These are phyloP conservation scores for Ophioninae sp. DNA, from an alignment of 2,888 invertebrate species.

Conservation along the genomic window DNA sequence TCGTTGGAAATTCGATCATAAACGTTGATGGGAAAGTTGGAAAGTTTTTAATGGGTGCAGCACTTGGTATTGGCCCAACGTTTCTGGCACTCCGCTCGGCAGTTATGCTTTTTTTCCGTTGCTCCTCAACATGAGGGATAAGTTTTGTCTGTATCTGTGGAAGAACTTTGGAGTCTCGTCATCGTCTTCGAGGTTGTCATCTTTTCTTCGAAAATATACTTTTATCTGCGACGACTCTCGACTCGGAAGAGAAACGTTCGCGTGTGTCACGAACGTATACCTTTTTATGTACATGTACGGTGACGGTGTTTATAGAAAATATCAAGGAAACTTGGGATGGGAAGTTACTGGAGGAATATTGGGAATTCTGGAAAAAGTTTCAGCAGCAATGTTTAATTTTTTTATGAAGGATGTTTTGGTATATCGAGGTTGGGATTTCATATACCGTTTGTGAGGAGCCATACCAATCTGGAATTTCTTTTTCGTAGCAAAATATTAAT, in stretches of 20 bases:
- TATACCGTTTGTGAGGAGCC: no score
- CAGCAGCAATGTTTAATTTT: no score
- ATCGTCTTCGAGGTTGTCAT: conserved; percentile 50
- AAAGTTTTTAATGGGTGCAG: conserved; percentile 13
- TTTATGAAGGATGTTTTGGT: no score
- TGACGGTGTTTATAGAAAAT: background rate
- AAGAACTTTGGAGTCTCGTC: conserved; percentile 27
- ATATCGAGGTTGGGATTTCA: no score
- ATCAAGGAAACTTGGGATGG: background rate
- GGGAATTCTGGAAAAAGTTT: no score
- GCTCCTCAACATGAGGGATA: conserved; percentile 11
- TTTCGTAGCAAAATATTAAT: no score
- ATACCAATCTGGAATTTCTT: no score
- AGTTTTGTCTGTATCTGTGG: background rate
- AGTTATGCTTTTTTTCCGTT: conserved; percentile 26
- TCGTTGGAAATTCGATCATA: background rate
- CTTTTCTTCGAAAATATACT: conserved; percentile 65
- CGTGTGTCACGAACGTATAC: conserved; percentile 54
- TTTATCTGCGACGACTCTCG: conserved; percentile 62
- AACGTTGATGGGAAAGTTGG: conserved; percentile 11
- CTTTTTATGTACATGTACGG: background rate
- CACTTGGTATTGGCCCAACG: background rate
- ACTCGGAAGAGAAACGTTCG: conserved; percentile 58
- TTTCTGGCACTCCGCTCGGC: conserved; percentile 1
- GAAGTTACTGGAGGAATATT: no score